Evolutionary conservation across 2,888 invertebrate genomes (phyloP).

Genomic region (Agrochola lychnidis): DNA sequence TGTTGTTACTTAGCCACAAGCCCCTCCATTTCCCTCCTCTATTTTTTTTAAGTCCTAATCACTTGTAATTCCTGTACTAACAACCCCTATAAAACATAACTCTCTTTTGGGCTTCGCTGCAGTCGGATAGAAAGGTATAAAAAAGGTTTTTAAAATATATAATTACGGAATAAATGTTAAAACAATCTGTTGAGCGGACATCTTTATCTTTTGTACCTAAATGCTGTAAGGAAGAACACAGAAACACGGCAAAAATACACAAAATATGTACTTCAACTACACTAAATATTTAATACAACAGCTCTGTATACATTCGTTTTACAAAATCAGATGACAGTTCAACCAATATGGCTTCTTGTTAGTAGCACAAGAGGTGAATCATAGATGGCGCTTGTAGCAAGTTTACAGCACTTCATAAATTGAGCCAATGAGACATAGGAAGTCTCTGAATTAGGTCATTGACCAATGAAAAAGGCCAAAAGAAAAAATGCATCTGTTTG

Average conservation of each 20-base stretch:
- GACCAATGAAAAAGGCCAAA: neutral
- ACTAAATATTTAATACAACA: neutral
- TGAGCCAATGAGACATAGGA: too few relatives aligned
- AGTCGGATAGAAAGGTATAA: neutral
- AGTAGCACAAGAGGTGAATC: neutral
- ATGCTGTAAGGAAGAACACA: slow-evolving; percentile 47
- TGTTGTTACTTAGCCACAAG: too few relatives aligned
- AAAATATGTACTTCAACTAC: slow-evolving; percentile 6
- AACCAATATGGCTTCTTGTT: slow-evolving; percentile 45
- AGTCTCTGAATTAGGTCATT: too few relatives aligned
- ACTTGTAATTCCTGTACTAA: neutral
- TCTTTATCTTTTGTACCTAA: slow-evolving; percentile 22
- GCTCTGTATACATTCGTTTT: slow-evolving; percentile 57
- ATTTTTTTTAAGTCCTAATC: neutral
- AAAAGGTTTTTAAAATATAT: neutral
- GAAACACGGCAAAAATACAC: slow-evolving; percentile 23
- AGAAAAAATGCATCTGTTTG: neutral
- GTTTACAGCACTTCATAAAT: neutral
- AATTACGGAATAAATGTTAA: too few relatives aligned
- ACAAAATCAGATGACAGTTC: slow-evolving; percentile 38
- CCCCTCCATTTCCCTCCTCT: too few relatives aligned
- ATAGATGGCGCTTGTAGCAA: slow-evolving; percentile 47
- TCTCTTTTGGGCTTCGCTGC: neutral
- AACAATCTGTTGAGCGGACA: too few relatives aligned
- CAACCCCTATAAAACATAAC: neutral